Evolutionary conservation across 1,140 invertebrate species (phyloP).

Genomic region (Ceratoteleas bidentatus): DNA sequence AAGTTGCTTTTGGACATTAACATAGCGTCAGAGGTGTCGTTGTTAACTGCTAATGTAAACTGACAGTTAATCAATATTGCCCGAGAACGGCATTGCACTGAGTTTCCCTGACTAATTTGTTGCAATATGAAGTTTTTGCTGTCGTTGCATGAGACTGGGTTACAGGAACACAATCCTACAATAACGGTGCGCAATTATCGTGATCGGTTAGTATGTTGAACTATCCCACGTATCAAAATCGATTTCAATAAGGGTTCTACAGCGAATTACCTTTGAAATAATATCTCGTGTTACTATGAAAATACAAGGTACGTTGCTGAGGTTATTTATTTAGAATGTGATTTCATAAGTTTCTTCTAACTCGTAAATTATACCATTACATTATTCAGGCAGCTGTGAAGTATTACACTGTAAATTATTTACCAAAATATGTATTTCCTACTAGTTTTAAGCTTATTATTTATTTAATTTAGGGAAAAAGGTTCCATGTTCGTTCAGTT

Average conservation of each 20-base stretch:
- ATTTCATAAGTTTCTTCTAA: too few species aligned
- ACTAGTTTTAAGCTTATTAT: too few species aligned
- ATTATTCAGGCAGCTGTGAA: too few species aligned
- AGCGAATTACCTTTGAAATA: constrained; percentile 11
- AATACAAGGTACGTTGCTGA: too few species aligned
- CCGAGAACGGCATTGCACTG: constrained; percentile 3
- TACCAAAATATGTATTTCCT: too few species aligned
- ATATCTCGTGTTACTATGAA: not conserved
- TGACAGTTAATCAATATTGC: constrained; percentile 42
- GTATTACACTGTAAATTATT: too few species aligned
- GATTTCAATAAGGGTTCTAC: constrained; percentile 1
- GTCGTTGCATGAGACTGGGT: constrained; percentile 20
- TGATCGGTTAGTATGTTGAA: constrained; percentile 18
- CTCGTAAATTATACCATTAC: too few species aligned
- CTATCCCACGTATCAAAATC: constrained; percentile 23
- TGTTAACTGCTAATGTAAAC: constrained; percentile 18
- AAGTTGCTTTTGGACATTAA: constrained; percentile 7
- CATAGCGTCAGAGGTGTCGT: not conserved
- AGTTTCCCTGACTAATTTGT: constrained; percentile 28
- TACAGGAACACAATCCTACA: constrained; percentile 26
- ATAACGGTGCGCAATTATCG: constrained; percentile 28
- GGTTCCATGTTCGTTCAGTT: too few species aligned
- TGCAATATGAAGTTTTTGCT: constrained; percentile 24
- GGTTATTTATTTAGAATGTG: too few species aligned
- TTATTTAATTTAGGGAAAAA: too few species aligned